Conservation (phyloP, 2,797 vertebrate species). For the Stomatorhinus walkeri region DNA sequence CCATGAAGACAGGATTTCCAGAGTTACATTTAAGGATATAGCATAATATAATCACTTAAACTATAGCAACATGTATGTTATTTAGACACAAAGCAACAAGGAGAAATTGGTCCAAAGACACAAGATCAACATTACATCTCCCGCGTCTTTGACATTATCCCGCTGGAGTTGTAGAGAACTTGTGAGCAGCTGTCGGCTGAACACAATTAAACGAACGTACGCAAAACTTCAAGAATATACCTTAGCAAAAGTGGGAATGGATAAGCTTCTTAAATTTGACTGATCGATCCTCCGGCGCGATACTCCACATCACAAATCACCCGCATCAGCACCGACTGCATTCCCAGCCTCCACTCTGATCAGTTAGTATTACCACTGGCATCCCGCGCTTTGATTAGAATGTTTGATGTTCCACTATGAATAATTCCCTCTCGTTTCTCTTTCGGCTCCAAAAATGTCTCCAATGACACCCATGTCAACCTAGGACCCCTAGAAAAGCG, state of each 20-base stretch:
- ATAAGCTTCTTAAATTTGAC: neutral
- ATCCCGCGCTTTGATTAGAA: neutral
- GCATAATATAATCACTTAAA: neutral
- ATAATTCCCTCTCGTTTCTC: neutral
- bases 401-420: neutral
- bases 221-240: neutral
- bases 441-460: neutral
- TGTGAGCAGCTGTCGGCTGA: neutral
- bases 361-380: neutral
- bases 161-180: neutral
- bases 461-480: neutral
- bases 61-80: neutral
- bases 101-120: neutral
- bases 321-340: neutral
- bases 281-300: neutral
- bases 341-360: neutral
- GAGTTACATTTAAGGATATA: neutral
- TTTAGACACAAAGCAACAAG: neutral
- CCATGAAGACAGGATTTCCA: neutral
- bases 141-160: neutral
- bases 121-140: neutral
- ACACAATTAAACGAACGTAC: neutral
- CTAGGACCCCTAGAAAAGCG: neutral
- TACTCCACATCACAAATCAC: neutral
- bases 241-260: neutral